Percentiles rank a stretch among this genome's conserved stretches.
Evolutionary conservation across 2,113 vertebrate genomes (phyloP).

Genomic region (Cacatua alba): DNA sequence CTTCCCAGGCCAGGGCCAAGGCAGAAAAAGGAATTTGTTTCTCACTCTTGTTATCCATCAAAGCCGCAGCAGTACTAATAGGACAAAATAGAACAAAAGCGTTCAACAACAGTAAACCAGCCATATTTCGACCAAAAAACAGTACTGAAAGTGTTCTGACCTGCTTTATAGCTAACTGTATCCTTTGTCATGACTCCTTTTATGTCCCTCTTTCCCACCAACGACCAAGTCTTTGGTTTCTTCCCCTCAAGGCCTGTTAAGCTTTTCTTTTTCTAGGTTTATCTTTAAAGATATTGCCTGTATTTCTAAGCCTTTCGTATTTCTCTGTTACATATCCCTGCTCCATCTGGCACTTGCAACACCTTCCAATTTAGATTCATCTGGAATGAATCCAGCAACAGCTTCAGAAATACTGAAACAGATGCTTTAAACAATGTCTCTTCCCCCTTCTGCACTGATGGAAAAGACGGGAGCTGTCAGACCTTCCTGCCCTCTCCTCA

Average conservation of each 20-base stretch:
- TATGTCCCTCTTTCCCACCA: neutral
- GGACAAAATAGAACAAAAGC: neutral
- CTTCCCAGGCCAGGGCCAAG: neutral
- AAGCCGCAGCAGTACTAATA: neutral
- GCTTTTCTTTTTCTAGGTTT: neutral
- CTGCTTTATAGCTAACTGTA: neutral
- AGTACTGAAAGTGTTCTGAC: neutral
- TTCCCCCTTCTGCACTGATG: slow-evolving; percentile 11
- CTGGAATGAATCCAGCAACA: slow-evolving; percentile 54
- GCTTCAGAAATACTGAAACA: slow-evolving; percentile 60
- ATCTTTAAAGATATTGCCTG: neutral
- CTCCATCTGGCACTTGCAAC: slow-evolving; percentile 61
- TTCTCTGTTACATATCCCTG: neutral
- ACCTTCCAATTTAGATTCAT: slow-evolving; percentile 57
- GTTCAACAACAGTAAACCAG: neutral
- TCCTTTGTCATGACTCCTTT: neutral
- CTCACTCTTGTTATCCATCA: neutral
- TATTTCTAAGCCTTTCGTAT: slow-evolving; percentile 17
- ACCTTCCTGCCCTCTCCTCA: neutral
- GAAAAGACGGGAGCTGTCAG: slow-evolving; percentile 4
- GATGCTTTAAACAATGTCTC: slow-evolving; percentile 64
- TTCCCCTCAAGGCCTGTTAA: neutral
- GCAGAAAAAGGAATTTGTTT: neutral
- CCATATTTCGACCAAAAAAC: neutral
- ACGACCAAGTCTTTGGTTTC: neutral